Conservation (phyloP, 2,113 vertebrate species). For the Xyliphius kryptos region DNA sequence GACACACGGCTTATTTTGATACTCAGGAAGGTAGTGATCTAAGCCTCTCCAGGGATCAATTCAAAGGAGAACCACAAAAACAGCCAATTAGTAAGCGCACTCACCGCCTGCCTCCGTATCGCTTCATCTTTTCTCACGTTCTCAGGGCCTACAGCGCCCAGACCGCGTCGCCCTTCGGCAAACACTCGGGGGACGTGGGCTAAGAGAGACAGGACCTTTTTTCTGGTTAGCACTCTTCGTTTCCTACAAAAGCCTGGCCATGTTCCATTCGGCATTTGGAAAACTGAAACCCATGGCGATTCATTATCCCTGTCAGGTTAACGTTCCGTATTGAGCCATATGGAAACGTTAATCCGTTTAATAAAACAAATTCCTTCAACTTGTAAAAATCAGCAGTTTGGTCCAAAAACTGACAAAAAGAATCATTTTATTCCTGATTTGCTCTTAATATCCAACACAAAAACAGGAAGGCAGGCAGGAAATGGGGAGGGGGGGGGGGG, state of each 20-base stretch:
- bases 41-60: slow-evolving; percentile 65
- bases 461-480: slow-evolving; percentile 72
- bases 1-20: slow-evolving; percentile 57
- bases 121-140: slow-evolving; percentile 7
- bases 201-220: slow-evolving; percentile 69
- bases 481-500: slow-evolving; percentile 49
- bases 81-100: slow-evolving; percentile 62
- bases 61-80: slow-evolving; percentile 64
- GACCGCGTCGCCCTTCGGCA: slow-evolving; percentile 36
- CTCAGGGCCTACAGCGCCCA: slow-evolving; percentile 44
- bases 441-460: slow-evolving; percentile 73
- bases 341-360: slow-evolving; percentile 75
- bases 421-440: slow-evolving; percentile 78
- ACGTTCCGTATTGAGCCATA: slow-evolving; percentile 89
- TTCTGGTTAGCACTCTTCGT: slow-evolving; percentile 46
- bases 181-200: slow-evolving; percentile 64
- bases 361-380: slow-evolving; percentile 85
- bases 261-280: slow-evolving; percentile 35
- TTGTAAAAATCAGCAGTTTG: slow-evolving; percentile 85
- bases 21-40: slow-evolving; percentile 63
- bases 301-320: slow-evolving; percentile 88
- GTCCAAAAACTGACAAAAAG: slow-evolving; percentile 78
- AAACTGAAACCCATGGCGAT: slow-evolving; percentile 64
- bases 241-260: slow-evolving; percentile 12
- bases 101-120: slow-evolving; percentile 40